phyloP scores from a whole-genome alignment of 2,113 vertebrate genomes.

The Sapajus apella region DNA sequence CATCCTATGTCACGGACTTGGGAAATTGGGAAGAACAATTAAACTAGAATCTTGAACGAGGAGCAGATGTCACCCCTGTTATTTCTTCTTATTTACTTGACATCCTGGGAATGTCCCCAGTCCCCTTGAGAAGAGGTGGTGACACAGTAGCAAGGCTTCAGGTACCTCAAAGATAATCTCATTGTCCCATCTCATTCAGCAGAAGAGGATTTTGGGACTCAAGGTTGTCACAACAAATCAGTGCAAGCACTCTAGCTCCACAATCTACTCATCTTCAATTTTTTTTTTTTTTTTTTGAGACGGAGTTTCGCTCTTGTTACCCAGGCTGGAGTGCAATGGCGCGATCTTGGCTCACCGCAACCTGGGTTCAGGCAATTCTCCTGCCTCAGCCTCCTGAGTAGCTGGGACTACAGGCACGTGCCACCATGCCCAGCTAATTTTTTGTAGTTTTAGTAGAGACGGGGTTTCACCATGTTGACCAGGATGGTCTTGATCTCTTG shows the following conservation, averaged over 20 bases:
- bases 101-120: not conserved
- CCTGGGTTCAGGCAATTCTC: no score
- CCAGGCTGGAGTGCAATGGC: no score
- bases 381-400: no score
- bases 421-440: no score
- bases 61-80: not conserved
- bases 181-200: not conserved
- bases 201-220: not conserved
- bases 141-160: not conserved
- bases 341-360: no score
- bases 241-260: not conserved
- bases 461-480: no score
- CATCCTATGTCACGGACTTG: accelerated
- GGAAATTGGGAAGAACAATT: not conserved
- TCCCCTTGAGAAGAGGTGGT: not conserved
- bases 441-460: no score
- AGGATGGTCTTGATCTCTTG: no score
- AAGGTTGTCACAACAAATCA: not conserved
- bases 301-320: no score
- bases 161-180: not conserved
- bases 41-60: not conserved
- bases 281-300: no score
- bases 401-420: no score
- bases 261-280: accelerated
- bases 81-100: not conserved